Conservation (phyloP, 2,113 vertebrate species). For the Phoenicopterus ruber region DNA sequence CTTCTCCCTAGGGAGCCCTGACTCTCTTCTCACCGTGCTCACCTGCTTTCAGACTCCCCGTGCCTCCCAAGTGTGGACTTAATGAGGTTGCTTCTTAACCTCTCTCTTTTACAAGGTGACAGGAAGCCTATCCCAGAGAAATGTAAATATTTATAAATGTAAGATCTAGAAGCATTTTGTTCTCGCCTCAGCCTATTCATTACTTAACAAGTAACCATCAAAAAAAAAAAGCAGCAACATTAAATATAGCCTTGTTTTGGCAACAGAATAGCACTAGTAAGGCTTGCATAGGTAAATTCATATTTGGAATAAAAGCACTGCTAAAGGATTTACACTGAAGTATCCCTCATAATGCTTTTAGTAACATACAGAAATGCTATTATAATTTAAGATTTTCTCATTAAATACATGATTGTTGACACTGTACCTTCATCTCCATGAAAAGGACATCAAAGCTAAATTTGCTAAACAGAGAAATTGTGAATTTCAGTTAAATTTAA, state of each 20-base stretch:
- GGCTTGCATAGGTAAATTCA: background rate
- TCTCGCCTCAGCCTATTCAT: background rate
- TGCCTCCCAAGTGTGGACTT: background rate
- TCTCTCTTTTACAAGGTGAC: background rate
- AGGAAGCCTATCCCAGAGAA: background rate
- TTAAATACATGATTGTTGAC: background rate
- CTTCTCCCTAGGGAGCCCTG: background rate
- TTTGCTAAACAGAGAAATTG: background rate
- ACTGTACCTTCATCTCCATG: background rate
- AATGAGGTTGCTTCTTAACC: background rate
- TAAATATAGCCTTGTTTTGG: background rate
- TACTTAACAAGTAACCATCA: background rate
- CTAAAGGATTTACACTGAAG: background rate
- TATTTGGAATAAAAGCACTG: background rate
- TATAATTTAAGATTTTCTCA: background rate
- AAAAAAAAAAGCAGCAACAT: background rate
- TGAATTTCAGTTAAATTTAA: background rate
- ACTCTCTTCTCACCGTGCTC: rapidly evolving
- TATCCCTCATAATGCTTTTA: background rate
- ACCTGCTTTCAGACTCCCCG: background rate
- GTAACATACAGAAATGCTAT: background rate
- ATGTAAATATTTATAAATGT: background rate
- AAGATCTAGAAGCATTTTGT: background rate
- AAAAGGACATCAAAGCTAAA: conserved; percentile 15
- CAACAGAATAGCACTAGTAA: background rate